Percentiles rank a stretch among this genome's conserved stretches.
Evolutionary conservation across 2,113 vertebrate genomes (phyloP).

Genomic region (Bostrychus sinensis): DNA sequence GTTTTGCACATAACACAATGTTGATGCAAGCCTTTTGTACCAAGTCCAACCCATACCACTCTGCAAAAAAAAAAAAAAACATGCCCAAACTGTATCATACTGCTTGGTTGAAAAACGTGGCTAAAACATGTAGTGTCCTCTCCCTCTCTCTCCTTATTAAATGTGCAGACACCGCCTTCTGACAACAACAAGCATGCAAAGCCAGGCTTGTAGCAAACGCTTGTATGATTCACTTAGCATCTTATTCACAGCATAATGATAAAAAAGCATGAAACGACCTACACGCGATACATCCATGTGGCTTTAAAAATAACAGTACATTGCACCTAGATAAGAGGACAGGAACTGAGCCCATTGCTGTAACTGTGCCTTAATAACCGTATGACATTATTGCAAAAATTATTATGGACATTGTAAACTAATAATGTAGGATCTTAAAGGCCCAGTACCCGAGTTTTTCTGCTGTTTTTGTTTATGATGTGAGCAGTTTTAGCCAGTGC

Average conservation of each 20-base stretch:
- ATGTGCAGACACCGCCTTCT: conserved; percentile 29
- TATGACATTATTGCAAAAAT: conserved; percentile 20
- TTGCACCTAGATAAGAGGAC: conserved; percentile 62
- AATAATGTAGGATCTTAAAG: not conserved
- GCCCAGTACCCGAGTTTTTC: too few species aligned
- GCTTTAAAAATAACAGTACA: conserved; percentile 65
- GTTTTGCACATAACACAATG: too few species aligned
- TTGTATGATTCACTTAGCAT: conserved; percentile 24
- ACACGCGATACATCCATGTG: conserved; percentile 46
- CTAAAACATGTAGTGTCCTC: conserved; percentile 2
- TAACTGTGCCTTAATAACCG: conserved; percentile 64
- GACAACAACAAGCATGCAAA: conserved; percentile 34
- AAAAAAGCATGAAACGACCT: conserved; percentile 25
- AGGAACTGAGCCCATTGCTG: conserved; percentile 15
- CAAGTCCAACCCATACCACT: not conserved
- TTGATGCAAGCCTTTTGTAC: too few species aligned
- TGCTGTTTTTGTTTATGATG: too few species aligned
- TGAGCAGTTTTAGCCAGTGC: too few species aligned
- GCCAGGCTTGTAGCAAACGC: conserved; percentile 11
- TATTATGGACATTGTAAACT: not conserved
- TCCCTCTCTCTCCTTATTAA: conserved; percentile 13
- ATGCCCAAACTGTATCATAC: not conserved
- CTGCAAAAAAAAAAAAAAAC: not conserved
- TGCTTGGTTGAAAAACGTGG: not conserved
- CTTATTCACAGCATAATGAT: conserved; percentile 53